Conservation (phyloP, 1,140 invertebrate genomes). For the Aphaenogaster ashmeadi region DNA sequence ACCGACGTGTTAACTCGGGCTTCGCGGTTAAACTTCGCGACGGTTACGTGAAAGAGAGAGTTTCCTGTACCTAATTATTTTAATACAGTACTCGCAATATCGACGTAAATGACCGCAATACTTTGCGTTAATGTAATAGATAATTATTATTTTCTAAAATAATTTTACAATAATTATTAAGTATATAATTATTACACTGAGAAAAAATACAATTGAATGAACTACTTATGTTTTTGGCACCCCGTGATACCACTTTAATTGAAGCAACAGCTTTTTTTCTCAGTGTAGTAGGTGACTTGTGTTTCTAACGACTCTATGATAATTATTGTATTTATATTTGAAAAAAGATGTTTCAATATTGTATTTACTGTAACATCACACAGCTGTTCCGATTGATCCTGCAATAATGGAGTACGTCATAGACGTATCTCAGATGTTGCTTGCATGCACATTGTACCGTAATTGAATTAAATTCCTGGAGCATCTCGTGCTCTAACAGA, state of each 20-base stretch:
- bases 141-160: neutral
- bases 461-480: conserved; percentile 45
- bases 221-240: too few species aligned
- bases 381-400: neutral
- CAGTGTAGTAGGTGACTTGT: neutral
- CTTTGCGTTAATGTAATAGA: neutral
- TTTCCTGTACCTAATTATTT: conserved; percentile 24
- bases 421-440: neutral
- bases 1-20: conserved; percentile 18
- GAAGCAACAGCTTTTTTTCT: too few species aligned
- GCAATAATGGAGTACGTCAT: neutral
- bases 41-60: neutral
- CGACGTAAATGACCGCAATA: neutral
- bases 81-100: neutral
- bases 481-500: neutral
- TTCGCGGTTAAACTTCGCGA: conserved; percentile 24
- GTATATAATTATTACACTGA: too few species aligned
- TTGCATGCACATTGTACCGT: conserved; percentile 6
- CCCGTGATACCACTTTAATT: too few species aligned
- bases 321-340: neutral
- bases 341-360: neutral
- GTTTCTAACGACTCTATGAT: neutral
- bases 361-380: neutral
- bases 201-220: too few species aligned
- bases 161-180: conserved; percentile 27